A percentile compares a stretch with the other conserved stretches of the same genome.
Conservation (phyloP, 2,113 vertebrate genomes). For the Okapia johnstoni region DNA sequence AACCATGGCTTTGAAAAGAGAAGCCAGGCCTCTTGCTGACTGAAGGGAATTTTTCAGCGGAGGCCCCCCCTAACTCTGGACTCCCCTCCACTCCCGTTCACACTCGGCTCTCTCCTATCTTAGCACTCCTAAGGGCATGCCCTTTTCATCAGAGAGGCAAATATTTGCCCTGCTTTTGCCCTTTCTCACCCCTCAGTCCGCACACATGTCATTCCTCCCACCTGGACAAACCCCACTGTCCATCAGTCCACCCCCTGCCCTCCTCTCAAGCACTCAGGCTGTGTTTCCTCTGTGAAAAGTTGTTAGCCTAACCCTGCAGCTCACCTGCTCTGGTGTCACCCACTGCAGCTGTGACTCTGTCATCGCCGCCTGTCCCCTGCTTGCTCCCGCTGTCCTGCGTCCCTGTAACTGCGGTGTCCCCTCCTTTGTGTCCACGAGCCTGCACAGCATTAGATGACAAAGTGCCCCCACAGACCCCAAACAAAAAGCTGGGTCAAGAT, state of each 20-base stretch:
- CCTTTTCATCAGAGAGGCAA: not conserved
- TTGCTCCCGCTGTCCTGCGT: not conserved
- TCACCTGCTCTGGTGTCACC: too few relatives aligned
- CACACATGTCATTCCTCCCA: not conserved
- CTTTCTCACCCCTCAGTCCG: not conserved
- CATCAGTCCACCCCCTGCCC: not conserved
- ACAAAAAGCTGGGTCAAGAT: not conserved
- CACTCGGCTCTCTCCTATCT: not conserved
- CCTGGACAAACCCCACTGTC: not conserved
- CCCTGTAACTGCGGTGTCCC: not conserved
- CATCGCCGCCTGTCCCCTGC: not conserved
- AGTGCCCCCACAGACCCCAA: not conserved
- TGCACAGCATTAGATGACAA: not conserved
- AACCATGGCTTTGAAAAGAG: not conserved
- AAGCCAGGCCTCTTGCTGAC: not conserved
- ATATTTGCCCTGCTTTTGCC: not conserved
- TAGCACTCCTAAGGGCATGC: not conserved
- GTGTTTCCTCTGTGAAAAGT: fast-evolving
- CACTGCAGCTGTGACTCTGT: fast-evolving
- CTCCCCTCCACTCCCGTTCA: fast-evolving
- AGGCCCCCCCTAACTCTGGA: not conserved
- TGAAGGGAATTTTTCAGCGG: fast-evolving
- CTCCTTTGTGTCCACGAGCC: not conserved
- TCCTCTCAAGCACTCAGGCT: not conserved
- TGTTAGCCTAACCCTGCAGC: not conserved